phyloP scores from a whole-genome alignment of 2,113 vertebrate species.

The Stercorarius parasiticus region DNA sequence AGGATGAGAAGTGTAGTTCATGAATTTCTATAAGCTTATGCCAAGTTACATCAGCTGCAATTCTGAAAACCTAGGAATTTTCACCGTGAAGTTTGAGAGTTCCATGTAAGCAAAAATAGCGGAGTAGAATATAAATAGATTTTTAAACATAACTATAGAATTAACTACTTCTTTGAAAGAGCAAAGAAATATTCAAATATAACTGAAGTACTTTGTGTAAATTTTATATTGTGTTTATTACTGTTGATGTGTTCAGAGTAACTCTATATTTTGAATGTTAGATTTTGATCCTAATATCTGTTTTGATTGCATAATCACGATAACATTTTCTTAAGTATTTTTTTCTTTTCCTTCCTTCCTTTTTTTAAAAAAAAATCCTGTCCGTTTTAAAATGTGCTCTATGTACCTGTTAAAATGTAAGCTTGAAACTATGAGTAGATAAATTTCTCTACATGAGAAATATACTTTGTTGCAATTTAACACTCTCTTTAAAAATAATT shows the following conservation, averaged over 20 bases:
- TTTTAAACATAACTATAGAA: not conserved
- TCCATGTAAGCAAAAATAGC: not conserved
- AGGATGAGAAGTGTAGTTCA: not conserved
- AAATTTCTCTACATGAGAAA: not conserved
- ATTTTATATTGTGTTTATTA: not conserved
- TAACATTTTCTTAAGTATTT: not conserved
- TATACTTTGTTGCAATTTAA: not conserved
- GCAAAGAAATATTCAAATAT: not conserved
- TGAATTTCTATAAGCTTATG: not conserved
- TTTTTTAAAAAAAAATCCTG: not conserved
- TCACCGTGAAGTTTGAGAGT: not conserved
- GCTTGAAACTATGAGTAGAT: not conserved
- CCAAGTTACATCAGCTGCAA: not conserved
- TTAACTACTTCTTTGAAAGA: not conserved
- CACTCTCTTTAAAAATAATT: not conserved
- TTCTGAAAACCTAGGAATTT: not conserved
- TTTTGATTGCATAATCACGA: not conserved
- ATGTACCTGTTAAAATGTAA: not conserved
- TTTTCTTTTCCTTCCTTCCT: not conserved
- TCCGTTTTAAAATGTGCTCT: not conserved
- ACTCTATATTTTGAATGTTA: not conserved
- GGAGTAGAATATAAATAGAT: not conserved
- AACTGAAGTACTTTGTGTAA: not conserved
- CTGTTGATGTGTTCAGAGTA: not conserved
- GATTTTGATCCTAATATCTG: not conserved